phyloP scores from a whole-genome alignment of 1,140 invertebrate species.

The Bombyx mori region DNA sequence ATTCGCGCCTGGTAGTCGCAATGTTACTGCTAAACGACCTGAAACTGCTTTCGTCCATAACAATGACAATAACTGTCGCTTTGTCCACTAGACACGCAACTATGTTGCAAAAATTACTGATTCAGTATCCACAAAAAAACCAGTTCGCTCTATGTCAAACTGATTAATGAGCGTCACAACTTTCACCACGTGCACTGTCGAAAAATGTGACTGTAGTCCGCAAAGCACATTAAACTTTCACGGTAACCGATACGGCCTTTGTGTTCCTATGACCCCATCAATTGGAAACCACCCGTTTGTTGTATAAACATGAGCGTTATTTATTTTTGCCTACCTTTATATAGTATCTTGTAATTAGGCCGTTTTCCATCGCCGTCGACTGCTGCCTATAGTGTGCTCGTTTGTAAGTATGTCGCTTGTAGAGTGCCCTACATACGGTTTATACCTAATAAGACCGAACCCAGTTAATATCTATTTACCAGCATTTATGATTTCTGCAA shows the following conservation, averaged over 20 bases:
- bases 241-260: constrained; percentile 25
- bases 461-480: too few species aligned
- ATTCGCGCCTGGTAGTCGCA: constrained; percentile 36
- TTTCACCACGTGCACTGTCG: constrained; percentile 41
- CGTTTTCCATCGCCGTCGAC: constrained; percentile 31
- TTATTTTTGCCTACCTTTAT: not conserved
- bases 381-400: not conserved
- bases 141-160: constrained; percentile 25
- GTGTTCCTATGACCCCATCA: constrained; percentile 22
- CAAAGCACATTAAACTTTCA: constrained; percentile 28
- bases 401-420: constrained; percentile 22
- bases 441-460: too few species aligned
- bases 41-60: not conserved
- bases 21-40: not conserved
- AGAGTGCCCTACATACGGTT: too few species aligned
- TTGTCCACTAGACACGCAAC: too few species aligned
- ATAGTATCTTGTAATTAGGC: constrained; percentile 18
- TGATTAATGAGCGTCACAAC: constrained; percentile 47
- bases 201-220: constrained; percentile 31
- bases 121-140: not conserved
- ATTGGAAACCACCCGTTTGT: constrained; percentile 20
- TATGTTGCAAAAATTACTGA: too few species aligned
- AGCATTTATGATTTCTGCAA: too few species aligned
- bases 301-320: constrained; percentile 6
- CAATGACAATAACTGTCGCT: not conserved